phyloP scores from a whole-genome alignment of 2,797 vertebrate genomes.

The Hyperoplus immaculatus region DNA sequence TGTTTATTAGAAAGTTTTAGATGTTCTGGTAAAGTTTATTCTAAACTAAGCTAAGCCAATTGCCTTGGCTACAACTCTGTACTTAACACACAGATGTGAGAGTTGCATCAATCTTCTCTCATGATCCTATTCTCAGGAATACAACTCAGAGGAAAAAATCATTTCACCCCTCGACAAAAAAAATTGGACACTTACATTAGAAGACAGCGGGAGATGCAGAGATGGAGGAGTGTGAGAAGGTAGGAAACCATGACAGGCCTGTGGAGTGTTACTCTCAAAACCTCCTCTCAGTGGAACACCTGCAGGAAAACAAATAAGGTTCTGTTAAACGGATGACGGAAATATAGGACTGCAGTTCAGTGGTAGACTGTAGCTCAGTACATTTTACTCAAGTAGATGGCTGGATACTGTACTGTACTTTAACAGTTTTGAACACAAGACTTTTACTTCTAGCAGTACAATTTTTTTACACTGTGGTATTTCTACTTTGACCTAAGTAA shows the following conservation, averaged over 20 bases:
- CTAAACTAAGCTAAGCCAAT: conserved; percentile 1
- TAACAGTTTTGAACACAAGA: no score
- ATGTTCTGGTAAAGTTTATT: no score
- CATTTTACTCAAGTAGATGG: not conserved
- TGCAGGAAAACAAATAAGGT: conserved; percentile 36
- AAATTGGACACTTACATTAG: conserved; percentile 73
- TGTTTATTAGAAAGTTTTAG: no score
- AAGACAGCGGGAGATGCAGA: conserved; percentile 71
- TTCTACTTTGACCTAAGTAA: no score
- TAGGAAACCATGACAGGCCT: conserved; percentile 64
- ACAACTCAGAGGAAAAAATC: conserved; percentile 1
- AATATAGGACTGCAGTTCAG: not conserved
- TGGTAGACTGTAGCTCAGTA: not conserved
- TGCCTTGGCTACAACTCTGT: not conserved
- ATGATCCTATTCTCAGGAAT: not conserved
- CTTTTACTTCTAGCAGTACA: no score
- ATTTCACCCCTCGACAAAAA: not conserved
- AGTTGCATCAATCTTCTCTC: not conserved
- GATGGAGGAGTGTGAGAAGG: conserved; percentile 49
- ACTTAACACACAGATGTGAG: not conserved
- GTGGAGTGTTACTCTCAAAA: conserved; percentile 57
- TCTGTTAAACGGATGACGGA: conserved; percentile 3
- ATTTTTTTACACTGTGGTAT: no score
- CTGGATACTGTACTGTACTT: no score
- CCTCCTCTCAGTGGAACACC: conserved; percentile 56